A percentile compares a stretch with the other conserved stretches of the same genome.
Conservation (phyloP, 2,888 invertebrate species). For the Eilema depressum region DNA sequence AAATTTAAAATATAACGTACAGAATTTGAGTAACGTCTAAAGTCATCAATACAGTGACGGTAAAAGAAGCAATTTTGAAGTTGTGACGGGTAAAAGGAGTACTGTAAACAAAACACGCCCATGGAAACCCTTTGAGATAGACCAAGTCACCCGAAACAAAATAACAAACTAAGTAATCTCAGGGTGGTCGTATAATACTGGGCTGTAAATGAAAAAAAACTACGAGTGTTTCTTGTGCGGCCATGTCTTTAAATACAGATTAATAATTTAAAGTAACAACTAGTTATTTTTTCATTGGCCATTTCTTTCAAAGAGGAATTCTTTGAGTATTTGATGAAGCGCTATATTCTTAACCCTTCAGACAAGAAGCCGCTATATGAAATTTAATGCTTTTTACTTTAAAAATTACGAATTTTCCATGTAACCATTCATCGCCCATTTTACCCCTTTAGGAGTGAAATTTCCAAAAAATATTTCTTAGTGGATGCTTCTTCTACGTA, state of each 20-base stretch:
- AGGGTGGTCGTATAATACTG: neutral
- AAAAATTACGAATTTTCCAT: too few relatives aligned
- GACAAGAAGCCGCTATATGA: too few relatives aligned
- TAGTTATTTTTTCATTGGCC: neutral
- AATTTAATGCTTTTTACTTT: too few relatives aligned
- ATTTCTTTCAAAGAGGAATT: neutral
- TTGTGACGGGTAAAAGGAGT: neutral
- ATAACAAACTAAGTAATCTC: neutral
- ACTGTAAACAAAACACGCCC: neutral
- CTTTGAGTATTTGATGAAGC: neutral
- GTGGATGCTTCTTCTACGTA: too few relatives aligned
- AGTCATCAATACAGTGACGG: neutral
- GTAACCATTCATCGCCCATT: too few relatives aligned
- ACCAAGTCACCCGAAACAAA: neutral
- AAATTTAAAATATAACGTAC: neutral
- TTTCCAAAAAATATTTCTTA: too few relatives aligned
- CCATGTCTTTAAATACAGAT: neutral
- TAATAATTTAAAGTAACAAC: neutral
- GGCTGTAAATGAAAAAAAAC: neutral
- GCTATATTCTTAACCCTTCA: too few relatives aligned
- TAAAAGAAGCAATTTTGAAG: constrained; percentile 4
- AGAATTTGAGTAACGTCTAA: neutral
- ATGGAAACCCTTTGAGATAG: neutral
- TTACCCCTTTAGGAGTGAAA: too few relatives aligned
- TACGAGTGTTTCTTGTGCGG: too few relatives aligned